Base-by-base conservation (phyloP, 92 coral and sea anemone species). In the Umimayanthus kanabou region DNA sequence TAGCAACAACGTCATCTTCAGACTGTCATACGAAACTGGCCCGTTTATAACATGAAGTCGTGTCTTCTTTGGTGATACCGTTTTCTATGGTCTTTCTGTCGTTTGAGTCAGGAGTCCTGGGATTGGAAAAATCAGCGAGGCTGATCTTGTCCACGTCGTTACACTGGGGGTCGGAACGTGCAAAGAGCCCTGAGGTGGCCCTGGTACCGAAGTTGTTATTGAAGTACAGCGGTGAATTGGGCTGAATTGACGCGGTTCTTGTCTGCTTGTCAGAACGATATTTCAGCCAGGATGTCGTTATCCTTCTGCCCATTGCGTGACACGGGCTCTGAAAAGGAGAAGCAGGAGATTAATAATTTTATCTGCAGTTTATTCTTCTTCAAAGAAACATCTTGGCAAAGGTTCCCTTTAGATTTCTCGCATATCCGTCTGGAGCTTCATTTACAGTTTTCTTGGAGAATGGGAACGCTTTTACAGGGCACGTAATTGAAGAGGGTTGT, bases 91-190 rank as follows among this genome's bases (percentile, higher is more conserved):
- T 49, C 57, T 53, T 79, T 79, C 82, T 53, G 82, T 49, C 66
- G 23, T 53, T 50, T n/a, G 57, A 47, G 50, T 33, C 73, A 22
- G 85, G 47, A 30, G 47, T 55, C 28, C 22, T 37, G n/a, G 85
- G 73, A 33, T 55, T 80, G 47, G 85, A 80, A 80, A 80, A 39
- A n/a, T 80, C 85, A 18, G 85, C 14, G 73, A 80, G 73, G 33
- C 73, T 78, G 39, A 50, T 14, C 40, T 78, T 80, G 33, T 61
- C 72, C 39, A 61, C 72, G 72, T 57, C 71, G 25, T 57, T 61
- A 37, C 73, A 6, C 40, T 79, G 39, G 22, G 67, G 23, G 1
- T 47, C 16, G 42, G 29, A 37, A 23, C 16, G 81, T 42, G 39
- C 13, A 29, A 50, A 30, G 6, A 25, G 9, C 25, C 5, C 28